These are phyloP conservation scores for Nomada fucata DNA, from an alignment of 2,888 invertebrate species.

Conservation along the genomic window DNA sequence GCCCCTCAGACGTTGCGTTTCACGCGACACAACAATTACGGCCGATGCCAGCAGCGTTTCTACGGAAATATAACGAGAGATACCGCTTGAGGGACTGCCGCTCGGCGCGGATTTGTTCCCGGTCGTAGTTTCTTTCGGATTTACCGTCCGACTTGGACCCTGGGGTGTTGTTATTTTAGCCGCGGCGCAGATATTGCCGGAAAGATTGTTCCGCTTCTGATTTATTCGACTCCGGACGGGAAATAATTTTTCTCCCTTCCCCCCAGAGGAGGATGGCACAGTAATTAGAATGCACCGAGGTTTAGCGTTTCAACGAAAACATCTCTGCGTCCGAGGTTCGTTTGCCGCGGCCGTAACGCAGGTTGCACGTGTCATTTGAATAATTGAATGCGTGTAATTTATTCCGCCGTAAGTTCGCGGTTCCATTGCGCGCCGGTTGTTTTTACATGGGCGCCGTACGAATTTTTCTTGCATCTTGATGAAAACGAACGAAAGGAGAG, in stretches of 20 bases:
- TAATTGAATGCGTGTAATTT: conserved; percentile 47
- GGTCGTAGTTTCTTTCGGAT: background rate
- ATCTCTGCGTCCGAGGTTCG: conserved; percentile 15
- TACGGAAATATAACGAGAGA: background rate
- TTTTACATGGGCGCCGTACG: background rate
- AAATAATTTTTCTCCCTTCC: background rate
- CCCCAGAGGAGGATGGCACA: background rate
- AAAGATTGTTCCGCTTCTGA: background rate
- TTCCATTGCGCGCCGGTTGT: conserved; percentile 17
- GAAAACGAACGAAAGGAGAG: background rate
- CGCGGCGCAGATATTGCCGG: background rate
- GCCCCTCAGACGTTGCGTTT: no score
- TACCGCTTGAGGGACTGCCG: background rate
- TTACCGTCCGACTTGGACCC: background rate
- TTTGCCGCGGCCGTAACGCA: background rate
- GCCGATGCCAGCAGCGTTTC: background rate
- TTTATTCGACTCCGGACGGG: background rate
- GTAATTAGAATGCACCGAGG: background rate
- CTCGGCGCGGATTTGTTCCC: background rate
- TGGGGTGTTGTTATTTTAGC: background rate
- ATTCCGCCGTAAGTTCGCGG: conserved; percentile 6
- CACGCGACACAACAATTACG: background rate
- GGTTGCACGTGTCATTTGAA: conserved; percentile 31
- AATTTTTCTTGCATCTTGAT: conserved; percentile 14
- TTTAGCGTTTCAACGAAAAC: background rate